Conservation (phyloP, 2,797 vertebrate genomes). For the Rhincodon typus region DNA sequence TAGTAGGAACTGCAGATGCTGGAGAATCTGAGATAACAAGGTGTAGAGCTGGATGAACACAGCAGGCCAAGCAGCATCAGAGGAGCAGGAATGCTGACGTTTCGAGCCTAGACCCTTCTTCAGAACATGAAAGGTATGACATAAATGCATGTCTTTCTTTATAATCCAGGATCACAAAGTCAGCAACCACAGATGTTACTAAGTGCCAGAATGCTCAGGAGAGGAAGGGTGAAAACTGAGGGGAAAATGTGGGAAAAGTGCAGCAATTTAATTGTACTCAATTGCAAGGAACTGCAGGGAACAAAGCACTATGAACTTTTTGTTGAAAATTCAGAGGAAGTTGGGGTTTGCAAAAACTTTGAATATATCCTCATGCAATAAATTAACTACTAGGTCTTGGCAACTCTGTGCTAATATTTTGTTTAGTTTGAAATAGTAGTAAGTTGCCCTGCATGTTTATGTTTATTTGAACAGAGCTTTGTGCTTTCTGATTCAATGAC, state of each 20-base stretch:
- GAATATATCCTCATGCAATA: not conserved
- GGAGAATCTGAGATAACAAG: too few species aligned
- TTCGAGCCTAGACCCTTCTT: too few species aligned
- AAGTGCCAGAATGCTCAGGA: not conserved
- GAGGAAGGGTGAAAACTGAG: not conserved
- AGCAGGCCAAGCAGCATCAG: too few species aligned
- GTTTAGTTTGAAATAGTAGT: not conserved
- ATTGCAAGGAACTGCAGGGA: not conserved
- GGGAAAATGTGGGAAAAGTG: not conserved
- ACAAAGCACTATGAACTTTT: not conserved
- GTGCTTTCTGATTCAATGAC: constrained; percentile 12
- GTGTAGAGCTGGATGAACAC: too few species aligned
- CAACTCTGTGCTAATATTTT: not conserved
- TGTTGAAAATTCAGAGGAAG: not conserved
- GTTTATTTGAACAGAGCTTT: not conserved
- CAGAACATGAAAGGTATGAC: too few species aligned
- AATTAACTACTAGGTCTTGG: not conserved
- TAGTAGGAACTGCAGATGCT: too few species aligned
- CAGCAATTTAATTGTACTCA: not conserved
- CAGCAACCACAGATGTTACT: too few species aligned
- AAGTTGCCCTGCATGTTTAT: not conserved
- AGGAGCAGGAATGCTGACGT: too few species aligned
- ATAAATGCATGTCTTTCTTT: too few species aligned
- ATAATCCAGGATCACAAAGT: too few species aligned
- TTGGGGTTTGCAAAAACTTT: not conserved